Evolutionary conservation across 2,797 vertebrate genomes (phyloP).

Genomic region (Notolabrus celidotus): DNA sequence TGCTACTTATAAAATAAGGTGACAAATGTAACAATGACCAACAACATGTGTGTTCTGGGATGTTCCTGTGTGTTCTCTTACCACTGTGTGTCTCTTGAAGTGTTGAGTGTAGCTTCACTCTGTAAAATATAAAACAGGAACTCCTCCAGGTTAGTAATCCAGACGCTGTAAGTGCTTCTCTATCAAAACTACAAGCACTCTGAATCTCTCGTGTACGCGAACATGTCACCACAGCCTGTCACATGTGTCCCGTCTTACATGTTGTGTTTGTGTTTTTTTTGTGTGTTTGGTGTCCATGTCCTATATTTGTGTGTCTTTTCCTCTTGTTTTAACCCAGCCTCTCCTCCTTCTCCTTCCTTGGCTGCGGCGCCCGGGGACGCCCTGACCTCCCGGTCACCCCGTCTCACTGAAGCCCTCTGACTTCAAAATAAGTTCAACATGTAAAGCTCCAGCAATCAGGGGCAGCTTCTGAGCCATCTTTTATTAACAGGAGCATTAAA

Average conservation of each 20-base stretch:
- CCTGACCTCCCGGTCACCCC: slow-evolving; percentile 74
- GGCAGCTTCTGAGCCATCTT: slow-evolving; percentile 74
- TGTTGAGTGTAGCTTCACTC: too few species aligned
- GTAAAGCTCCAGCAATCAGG: slow-evolving; percentile 73
- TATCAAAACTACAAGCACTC: not conserved
- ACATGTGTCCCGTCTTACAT: not conserved
- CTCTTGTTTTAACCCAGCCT: slow-evolving; percentile 21
- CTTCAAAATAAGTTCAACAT: slow-evolving; percentile 72
- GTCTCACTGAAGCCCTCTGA: slow-evolving; percentile 63
- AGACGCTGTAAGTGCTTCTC: too few species aligned
- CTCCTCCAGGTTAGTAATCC: too few species aligned
- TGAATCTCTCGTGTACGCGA: not conserved
- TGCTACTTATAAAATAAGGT: too few species aligned
- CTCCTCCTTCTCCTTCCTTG: slow-evolving; percentile 17
- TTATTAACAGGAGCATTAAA: slow-evolving; percentile 84
- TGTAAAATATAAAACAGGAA: too few species aligned
- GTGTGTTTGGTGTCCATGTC: not conserved
- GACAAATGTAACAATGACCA: too few species aligned
- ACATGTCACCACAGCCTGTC: not conserved
- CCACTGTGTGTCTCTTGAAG: too few species aligned
- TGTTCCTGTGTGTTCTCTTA: too few species aligned
- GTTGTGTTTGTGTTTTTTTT: slow-evolving; percentile 9
- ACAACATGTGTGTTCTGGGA: too few species aligned
- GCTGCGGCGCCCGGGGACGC: slow-evolving; percentile 51
- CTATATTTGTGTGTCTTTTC: slow-evolving; percentile 6